Evolutionary conservation across 2,113 vertebrate species (phyloP), one percentile per base, ranked within the genome.

Genomic region (Neogale vison): DNA sequence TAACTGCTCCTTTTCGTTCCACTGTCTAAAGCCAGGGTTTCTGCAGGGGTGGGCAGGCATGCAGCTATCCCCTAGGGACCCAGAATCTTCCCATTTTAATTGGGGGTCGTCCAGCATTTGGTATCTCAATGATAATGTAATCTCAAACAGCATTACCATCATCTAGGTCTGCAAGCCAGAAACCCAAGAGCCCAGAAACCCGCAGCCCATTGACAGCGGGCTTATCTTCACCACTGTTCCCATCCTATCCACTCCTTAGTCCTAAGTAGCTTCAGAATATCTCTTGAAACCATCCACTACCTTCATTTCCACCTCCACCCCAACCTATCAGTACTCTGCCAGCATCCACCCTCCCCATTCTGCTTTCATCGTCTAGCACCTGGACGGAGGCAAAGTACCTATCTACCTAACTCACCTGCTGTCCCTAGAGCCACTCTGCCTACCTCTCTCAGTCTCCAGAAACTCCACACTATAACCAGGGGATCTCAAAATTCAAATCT

Each of bases 331-430:
- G 67, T 10, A 36, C 26, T 47, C 31, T 6, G 31, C 42, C 83
- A 18, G 3, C 2, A 1, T 18, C 39, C 4, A 29, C 84, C 6
- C 11, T n/a, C 84, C 6, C 18, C 0, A 0, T 61, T 21, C 50
- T 61, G 47, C 29, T 67, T 76, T 67, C 8, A 6, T 34, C 72
- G 15, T 24, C 13, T 83, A 26, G 21, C 12, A 15, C 42, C 26
- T 4, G n/a, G 57, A 9, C 26, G 1, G 11, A 1, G 1, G 26
- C 15, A 89, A 39, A 47, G 42, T 31, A 76, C 65, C 31, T 20
- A 4, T 18, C 61, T 59, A 6, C 26, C 61, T 59, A 4, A 7
- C 17, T 34, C 42, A 4, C 14, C 26, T 31, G 23, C 39, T 52
- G 31, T 55, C 59, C 23, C 17, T 55, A 24, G 6, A 47, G 39